Evolutionary conservation across 1,140 invertebrate genomes (phyloP).

Genomic region (Scylla paramamosain): DNA sequence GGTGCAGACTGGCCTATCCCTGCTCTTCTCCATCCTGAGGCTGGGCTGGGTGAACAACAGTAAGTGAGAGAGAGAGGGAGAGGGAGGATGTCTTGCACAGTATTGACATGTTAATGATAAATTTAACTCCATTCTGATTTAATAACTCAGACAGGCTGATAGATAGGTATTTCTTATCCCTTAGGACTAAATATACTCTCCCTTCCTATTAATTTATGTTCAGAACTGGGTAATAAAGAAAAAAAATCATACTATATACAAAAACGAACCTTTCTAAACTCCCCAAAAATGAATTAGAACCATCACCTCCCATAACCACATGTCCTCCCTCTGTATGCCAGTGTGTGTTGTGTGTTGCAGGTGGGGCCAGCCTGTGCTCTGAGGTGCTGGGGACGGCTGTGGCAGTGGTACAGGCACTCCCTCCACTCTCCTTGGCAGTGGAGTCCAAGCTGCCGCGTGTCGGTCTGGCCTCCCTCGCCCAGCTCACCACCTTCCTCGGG

Average conservation of each 20-base stretch:
- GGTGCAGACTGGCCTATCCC: conserved; percentile 84
- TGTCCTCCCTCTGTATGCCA: too few relatives aligned
- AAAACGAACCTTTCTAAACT: too few relatives aligned
- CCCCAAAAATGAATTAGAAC: too few relatives aligned
- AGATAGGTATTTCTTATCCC: not conserved
- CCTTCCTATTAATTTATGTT: too few relatives aligned
- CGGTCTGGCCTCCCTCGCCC: conserved; percentile 83
- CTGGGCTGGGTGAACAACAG: conserved; percentile 83
- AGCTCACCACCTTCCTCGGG: conserved; percentile 83
- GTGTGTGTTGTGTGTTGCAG: not conserved
- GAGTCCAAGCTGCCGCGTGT: conserved; percentile 83
- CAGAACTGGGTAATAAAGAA: too few relatives aligned
- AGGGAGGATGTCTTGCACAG: not conserved
- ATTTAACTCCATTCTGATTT: too few relatives aligned
- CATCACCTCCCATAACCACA: too few relatives aligned
- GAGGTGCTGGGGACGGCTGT: conserved; percentile 84
- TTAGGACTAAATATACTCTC: too few relatives aligned
- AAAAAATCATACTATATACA: too few relatives aligned
- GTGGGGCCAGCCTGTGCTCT: conserved; percentile 80
- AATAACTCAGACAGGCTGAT: too few relatives aligned
- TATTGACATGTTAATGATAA: too few relatives aligned
- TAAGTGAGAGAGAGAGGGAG: conserved; percentile 49
- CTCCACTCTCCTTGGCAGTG: conserved; percentile 84
- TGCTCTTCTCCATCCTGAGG: conserved; percentile 84
- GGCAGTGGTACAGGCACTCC: conserved; percentile 83